Percentiles rank a stretch among this genome's conserved stretches.
Evolutionary conservation across 2,797 vertebrate species (phyloP).

Genomic region (Crypturellus tataupa): DNA sequence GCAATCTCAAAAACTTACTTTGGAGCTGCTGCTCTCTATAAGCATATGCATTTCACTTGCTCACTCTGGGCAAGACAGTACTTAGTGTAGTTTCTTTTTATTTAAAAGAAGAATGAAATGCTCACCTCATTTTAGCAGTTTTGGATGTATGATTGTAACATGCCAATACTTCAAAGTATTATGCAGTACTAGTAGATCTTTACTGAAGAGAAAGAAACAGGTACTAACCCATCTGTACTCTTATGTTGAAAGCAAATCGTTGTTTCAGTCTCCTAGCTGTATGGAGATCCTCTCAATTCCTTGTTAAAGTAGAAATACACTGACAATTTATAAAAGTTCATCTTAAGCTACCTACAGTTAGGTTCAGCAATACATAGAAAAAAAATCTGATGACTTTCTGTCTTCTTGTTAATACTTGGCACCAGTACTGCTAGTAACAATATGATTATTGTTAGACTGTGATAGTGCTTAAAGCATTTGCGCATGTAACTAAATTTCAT

Average conservation of each 20-base stretch:
- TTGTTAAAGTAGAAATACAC: background rate
- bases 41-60: background rate
- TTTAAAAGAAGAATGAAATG: background rate
- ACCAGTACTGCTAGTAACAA: background rate
- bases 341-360: background rate
- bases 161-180: background rate
- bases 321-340: background rate
- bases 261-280: background rate
- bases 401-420: background rate
- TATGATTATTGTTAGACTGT: background rate
- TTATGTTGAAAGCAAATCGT: background rate
- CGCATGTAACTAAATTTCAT: background rate
- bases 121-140: background rate
- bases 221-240: background rate
- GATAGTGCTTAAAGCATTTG: background rate
- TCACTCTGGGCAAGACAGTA: background rate
- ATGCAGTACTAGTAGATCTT: background rate
- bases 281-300: background rate
- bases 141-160: background rate
- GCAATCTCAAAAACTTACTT: background rate
- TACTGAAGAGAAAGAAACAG: background rate
- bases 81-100: background rate
- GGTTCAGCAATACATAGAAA: background rate
- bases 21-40: background rate
- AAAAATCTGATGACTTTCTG: background rate